Evolutionary conservation across 2,888 invertebrate genomes (phyloP), one percentile per base, ranked within the genome.

Genomic region (Hirtodrosophila alboralis): DNA sequence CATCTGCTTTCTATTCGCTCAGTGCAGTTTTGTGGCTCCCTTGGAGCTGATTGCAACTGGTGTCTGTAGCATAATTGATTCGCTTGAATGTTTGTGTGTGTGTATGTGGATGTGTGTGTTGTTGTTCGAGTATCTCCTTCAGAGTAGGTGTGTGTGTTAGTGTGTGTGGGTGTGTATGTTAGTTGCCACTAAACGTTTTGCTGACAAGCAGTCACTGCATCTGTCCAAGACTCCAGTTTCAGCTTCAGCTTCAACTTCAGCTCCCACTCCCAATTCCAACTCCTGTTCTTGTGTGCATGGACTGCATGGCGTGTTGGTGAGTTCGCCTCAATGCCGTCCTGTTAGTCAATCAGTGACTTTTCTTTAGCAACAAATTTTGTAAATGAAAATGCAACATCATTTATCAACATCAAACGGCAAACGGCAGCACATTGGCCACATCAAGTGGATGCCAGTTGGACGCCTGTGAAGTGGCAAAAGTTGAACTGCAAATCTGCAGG

Each of bases 341-440:
- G 75, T 70, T 75, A 80, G 79, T 80, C 84, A 80, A 80, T 80
- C 84, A 80, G 84, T 84, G 81, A 77, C 62, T 84, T 83, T 79
- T 80, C 79, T 80, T 84, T 72, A 59, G 70, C 76, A 81, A 71
- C 80, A 80, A 80, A 84, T 84, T 84, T 72, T 69, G 67, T 49
- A 80, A 81, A 84, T 81, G 84, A 81, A 83, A 83, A 84, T 83
- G 85, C 85, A 79, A 75, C 84, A 83, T 83, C 81, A 83, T 84
- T 83, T 83, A 83, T 83, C 81, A 83, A 75, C 76, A 84, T 81
- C 83, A 84, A 76, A 63, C 33, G 47, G 56, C 69, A 66, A 75
- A 69, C 69, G 59, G 79, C 77, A 81, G 83, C 83, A 75, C 66
- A 78, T 75, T 73, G 83, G 70, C 67, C 58, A 37, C 76, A 67